A percentile compares a stretch with the other conserved stretches of the same genome.
These are phyloP conservation scores for Heliothis subflexa DNA, from an alignment of 1,140 invertebrate genomes.

Conservation along the genomic window DNA sequence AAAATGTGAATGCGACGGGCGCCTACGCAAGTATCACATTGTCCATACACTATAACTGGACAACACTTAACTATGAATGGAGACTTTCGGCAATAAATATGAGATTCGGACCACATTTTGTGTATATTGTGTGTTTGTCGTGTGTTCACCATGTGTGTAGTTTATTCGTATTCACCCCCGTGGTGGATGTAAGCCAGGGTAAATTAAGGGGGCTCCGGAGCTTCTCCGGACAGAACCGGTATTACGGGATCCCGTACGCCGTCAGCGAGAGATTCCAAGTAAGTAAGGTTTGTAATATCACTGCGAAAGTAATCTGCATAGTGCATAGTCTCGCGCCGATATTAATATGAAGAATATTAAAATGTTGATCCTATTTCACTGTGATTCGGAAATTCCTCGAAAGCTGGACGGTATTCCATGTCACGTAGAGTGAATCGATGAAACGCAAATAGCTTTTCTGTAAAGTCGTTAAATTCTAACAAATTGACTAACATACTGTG, in stretches of 20 bases:
- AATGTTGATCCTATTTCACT: neutral
- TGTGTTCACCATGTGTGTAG: neutral
- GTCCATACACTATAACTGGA: neutral
- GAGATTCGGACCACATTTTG: constrained; percentile 5
- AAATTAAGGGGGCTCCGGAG: constrained; percentile 63
- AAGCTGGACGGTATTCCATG: neutral
- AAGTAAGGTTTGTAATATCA: constrained; percentile 45
- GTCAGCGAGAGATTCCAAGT: constrained; percentile 70
- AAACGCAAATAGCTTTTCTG: too few species aligned
- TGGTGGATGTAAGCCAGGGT: constrained; percentile 61
- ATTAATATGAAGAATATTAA: constrained; percentile 20
- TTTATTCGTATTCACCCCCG: constrained; percentile 53
- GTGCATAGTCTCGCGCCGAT: neutral
- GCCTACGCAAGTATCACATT: neutral
- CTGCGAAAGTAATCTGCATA: constrained; percentile 33
- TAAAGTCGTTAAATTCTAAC: too few species aligned
- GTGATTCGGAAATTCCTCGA: neutral
- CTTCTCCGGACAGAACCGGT: constrained; percentile 62
- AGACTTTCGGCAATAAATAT: constrained; percentile 17
- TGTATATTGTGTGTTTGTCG: constrained; percentile 16
- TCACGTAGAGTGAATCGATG: too few species aligned
- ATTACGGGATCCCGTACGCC: constrained; percentile 70
- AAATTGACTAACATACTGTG: too few species aligned
- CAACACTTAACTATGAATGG: neutral
- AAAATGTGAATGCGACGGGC: too few species aligned